phyloP scores from a whole-genome alignment of 2,797 vertebrate genomes.

The Acropternis orthonyx region DNA sequence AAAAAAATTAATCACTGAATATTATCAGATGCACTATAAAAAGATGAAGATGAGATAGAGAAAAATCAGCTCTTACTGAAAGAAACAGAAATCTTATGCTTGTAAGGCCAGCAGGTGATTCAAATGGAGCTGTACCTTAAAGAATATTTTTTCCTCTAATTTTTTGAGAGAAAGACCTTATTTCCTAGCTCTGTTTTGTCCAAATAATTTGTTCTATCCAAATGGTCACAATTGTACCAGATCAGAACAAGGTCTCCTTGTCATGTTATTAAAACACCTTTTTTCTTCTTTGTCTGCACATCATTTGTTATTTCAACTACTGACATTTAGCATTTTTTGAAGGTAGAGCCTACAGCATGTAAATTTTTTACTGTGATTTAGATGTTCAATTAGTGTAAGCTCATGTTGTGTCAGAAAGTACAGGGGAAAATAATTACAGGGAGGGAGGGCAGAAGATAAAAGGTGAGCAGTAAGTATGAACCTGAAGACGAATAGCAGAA shows the following conservation, averaged over 20 bases:
- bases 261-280: background rate
- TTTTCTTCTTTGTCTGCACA: background rate
- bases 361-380: slow-evolving; percentile 1
- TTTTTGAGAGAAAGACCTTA: background rate
- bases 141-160: background rate
- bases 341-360: background rate
- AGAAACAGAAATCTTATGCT: background rate
- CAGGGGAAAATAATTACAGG: background rate
- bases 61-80: background rate
- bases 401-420: background rate
- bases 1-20: background rate
- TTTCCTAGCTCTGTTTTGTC: background rate
- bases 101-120: background rate
- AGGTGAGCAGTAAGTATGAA: background rate
- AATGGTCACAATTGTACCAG: background rate
- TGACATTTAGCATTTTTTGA: background rate
- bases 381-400: background rate
- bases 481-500: background rate
- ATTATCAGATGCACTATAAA: background rate
- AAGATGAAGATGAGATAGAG: background rate
- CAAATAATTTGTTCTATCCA: slow-evolving; percentile 20
- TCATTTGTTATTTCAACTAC: background rate
- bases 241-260: background rate
- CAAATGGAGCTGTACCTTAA: background rate
- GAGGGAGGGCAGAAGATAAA: background rate